Percentiles rank a stretch among this genome's conserved stretches.
Evolutionary conservation across 2,888 invertebrate species (phyloP).

Genomic region (Melipona bicolor): DNA sequence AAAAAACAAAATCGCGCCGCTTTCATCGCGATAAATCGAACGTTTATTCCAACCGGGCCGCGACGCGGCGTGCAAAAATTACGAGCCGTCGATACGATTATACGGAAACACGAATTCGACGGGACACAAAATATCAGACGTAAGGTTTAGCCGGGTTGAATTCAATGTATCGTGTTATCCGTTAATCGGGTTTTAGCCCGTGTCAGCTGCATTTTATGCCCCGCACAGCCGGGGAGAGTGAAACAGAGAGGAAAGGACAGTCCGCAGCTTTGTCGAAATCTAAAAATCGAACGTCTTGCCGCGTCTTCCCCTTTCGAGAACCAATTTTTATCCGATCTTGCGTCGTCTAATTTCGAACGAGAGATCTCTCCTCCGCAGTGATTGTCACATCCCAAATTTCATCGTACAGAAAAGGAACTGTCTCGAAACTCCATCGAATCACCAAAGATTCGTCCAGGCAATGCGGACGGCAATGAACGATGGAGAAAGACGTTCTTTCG

Average conservation of each 20-base stretch:
- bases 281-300: no score
- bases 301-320: background rate
- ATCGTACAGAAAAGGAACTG: background rate
- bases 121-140: slow-evolving; percentile 39
- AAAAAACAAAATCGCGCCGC: background rate
- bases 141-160: slow-evolving; percentile 28
- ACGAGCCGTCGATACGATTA: slow-evolving; percentile 36
- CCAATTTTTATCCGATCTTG: background rate
- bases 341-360: background rate
- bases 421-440: background rate
- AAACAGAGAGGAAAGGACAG: background rate
- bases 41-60: background rate
- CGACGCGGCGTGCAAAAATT: slow-evolving; percentile 5
- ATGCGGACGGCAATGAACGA: background rate
- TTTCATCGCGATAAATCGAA: slow-evolving; percentile 33
- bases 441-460: background rate
- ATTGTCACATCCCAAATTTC: background rate
- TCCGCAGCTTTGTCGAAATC: no score
- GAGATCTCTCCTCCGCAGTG: background rate
- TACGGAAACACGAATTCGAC: slow-evolving; percentile 18
- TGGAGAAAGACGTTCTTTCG: slow-evolving; percentile 1
- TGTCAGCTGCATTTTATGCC: slow-evolving; percentile 20
- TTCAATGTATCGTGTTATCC: slow-evolving; percentile 41
- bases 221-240: background rate
- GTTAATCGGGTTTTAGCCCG: slow-evolving; percentile 31